Evolutionary conservation across 2,888 invertebrate species (phyloP), one percentile per base, ranked within the genome.

Genomic region (Monochamus alternatus): DNA sequence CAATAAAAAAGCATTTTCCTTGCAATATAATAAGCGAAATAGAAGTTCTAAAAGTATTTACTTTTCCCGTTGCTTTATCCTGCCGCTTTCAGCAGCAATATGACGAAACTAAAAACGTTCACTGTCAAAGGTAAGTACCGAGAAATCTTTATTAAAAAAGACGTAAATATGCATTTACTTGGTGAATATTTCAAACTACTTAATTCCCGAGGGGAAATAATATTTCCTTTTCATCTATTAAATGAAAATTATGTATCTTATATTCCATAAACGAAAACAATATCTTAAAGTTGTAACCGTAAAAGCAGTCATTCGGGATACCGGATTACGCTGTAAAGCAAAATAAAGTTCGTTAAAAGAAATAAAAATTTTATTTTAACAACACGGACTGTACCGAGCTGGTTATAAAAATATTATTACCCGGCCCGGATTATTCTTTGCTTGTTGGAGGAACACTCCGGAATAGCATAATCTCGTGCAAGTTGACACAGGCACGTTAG

Each of bases 371-470:
- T 69, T 69, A 60, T 69, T 69, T 69, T 44, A 60, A 60, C 60
- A 59, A 60, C 69, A 59, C 60, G 47, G 30, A 47, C 44, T 60
- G 60, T 60, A 69, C 43, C 69, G 47, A 30, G 32, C 9, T 32
- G 60, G 60, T 31, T 60, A 12, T 69, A 69, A 69, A 69, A 69
- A 69, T 69, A 69, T 60, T 69, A 69, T 69, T 60, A 69, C 69
- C 44, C 9, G 44, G 44, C 59, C 44, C 30, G 55, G 44, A 69
- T 69, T 69, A 69, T 60, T 55, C n/a, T 69, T 69, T 60, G 60
- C 47, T 60, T 31, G 47, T 7, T 47, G 9, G 14, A 44, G n/a
- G 31, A 47, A 38, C 44, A 60, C 44, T 60, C 5, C 69, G 30
- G 47, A 59, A 60, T 51, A 69, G 60, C 22, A 60, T 69, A 60